phyloP scores from a whole-genome alignment of 2,888 invertebrate species.

The Aspidiotus rigidus region DNA sequence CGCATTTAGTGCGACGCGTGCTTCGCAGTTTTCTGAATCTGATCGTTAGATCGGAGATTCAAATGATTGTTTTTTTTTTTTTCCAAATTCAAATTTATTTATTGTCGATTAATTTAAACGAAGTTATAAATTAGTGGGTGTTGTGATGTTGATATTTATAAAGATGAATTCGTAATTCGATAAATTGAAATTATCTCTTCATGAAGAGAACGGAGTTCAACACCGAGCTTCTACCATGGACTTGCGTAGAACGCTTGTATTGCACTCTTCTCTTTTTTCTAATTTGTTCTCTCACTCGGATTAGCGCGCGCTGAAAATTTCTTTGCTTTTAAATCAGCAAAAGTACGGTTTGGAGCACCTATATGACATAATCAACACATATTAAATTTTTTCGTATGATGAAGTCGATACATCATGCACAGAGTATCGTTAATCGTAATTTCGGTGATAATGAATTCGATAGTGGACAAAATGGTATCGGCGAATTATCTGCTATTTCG shows the following conservation, averaged over 20 bases:
- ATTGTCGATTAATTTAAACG: neutral
- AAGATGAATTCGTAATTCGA: neutral
- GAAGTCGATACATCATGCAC: slow-evolving; percentile 18
- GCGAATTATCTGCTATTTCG: slow-evolving; percentile 18
- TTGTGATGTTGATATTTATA: neutral
- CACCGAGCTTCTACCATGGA: slow-evolving; percentile 12
- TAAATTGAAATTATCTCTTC: neutral
- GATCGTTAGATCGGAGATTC: slow-evolving; percentile 28
- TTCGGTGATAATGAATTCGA: slow-evolving; percentile 13
- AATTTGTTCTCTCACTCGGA: slow-evolving; percentile 30
- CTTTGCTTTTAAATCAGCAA: slow-evolving; percentile 17
- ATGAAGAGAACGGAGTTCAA: neutral
- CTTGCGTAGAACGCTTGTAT: slow-evolving; percentile 28
- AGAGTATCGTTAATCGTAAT: slow-evolving; percentile 16
- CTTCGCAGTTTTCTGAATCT: slow-evolving; percentile 32
- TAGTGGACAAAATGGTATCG: slow-evolving; percentile 16
- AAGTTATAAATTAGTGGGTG: neutral
- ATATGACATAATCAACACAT: slow-evolving; percentile 30
- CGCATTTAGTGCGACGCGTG: slow-evolving; percentile 23
- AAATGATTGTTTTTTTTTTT: slow-evolving; percentile 8
- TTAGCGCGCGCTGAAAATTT: slow-evolving; percentile 34
- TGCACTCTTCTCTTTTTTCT: slow-evolving; percentile 27
- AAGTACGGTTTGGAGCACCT: slow-evolving; percentile 25
- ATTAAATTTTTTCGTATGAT: slow-evolving; percentile 27
- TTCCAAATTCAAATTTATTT: neutral